Base-by-base conservation (phyloP, 2,113 vertebrate genomes). In the Gnathonemus echidnorhynchus region DNA sequence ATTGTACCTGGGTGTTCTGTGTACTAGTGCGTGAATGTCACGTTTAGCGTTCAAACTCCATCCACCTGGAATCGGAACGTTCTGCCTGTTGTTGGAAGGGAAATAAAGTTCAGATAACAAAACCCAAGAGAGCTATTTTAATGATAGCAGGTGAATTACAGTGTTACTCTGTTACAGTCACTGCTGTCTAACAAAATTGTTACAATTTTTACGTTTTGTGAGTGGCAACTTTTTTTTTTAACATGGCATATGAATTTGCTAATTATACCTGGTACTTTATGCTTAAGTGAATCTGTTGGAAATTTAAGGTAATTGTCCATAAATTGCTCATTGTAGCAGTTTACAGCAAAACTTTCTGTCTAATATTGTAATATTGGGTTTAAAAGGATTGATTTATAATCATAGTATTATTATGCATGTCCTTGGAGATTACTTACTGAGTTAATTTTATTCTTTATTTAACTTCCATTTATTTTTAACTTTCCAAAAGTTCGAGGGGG, bases 21-120 rank as follows among this genome's bases (percentile, higher is more conserved):
- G 85, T 77, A 90, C 89, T 70, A 87, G 88, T 90, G 66, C 77
- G 27, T 92, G 11, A 50, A 80, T 42, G 39, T 52, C 24, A 89
- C 90, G 93, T 93, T 91, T 94, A 92, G 92, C 66, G 90, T 91
- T 91, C 92, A 87, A 92, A 93, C 91, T 88, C 91, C 90, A 90
- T 91, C 91, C 93, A 92, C 92, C 92, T 94, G 92, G 92, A 92
- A 92, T 92, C 90, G 89, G 9, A 83, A 89, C 87, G 35, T 83
- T 92, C 87, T 35, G 46, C 39, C 89, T 90, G 83, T 90, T 92
- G 74, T 92, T 89, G 53, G 91, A 89, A 89, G 50, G 90, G 77
- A 87, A 92, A 92, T 90, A 91, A 92, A 92, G 91, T 90, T 31
- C 62, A 17, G 87, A 91, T 90, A 74, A 74, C 87, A 83, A 89